Percentiles rank a stretch among this genome's conserved stretches.
phyloP scores from a whole-genome alignment of 1,140 invertebrate genomes.

The Arion vulgaris region DNA sequence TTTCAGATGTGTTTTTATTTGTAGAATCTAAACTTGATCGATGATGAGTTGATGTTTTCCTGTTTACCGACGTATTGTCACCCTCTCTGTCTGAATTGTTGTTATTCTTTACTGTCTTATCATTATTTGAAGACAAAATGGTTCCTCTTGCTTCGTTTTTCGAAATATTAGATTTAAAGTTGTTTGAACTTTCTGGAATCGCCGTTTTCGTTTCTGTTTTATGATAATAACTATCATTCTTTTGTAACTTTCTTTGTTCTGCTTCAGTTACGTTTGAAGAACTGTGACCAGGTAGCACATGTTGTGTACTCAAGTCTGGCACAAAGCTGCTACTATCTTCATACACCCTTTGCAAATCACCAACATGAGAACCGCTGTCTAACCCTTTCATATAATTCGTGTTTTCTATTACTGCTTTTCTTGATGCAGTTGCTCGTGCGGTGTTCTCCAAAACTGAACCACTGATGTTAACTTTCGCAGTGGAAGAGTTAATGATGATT shows the following conservation, averaged over 20 bases:
- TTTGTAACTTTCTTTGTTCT: too few relatives aligned
- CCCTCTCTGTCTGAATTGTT: too few relatives aligned
- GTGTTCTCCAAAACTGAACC: neutral
- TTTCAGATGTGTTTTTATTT: neutral
- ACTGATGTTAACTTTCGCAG: neutral
- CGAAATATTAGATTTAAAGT: neutral
- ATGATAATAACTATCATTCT: too few relatives aligned
- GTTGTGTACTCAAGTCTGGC: neutral
- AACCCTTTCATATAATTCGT: neutral
- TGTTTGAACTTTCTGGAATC: neutral
- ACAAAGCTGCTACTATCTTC: neutral
- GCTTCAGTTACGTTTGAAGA: too few relatives aligned
- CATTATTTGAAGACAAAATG: too few relatives aligned
- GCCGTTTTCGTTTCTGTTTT: too few relatives aligned
- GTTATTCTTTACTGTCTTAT: too few relatives aligned
- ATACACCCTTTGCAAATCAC: neutral
- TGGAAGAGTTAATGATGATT: neutral
- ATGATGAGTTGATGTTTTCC: neutral
- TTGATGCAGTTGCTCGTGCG: neutral
- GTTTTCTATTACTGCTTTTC: neutral
- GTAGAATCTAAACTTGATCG: neutral
- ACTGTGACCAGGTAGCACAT: too few relatives aligned
- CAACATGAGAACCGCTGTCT: neutral
- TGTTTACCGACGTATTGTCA: too few relatives aligned
- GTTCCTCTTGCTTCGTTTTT: neutral